Evolutionary conservation across 2,888 invertebrate genomes (phyloP), one percentile per base, ranked within the genome.

Genomic region (Xestia c-nigrum): DNA sequence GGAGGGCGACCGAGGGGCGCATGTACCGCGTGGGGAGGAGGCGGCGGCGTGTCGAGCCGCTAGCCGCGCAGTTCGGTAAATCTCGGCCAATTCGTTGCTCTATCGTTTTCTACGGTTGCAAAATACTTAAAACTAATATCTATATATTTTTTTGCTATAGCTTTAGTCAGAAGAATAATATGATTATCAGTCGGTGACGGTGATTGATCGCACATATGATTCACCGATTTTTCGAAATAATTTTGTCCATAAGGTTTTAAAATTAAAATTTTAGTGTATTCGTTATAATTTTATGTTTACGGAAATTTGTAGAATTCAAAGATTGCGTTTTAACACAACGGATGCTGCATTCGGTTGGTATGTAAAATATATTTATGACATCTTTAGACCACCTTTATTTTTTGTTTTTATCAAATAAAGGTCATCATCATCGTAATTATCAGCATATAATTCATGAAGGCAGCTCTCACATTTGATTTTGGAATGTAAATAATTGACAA

Each of bases 401-500:
- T 50, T 67, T 38, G 38, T 38, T 67, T 67, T 67, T 21, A 38
- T 40, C 52, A 52, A 68, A 68, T 68, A 68, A 16, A 52, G 16
- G 38, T 68, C 68, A 74, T 46, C 52, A 74, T 74, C 69, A 31
- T 78, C 73, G 52, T 69, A 78, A 68, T 67, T 78, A 59, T 77
- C 61, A 65, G 73, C 65, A 59, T 70, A 63, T 69, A 63, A 59
- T 72, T 61, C 47, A 46, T 72, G n/a, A 10, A 40, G 52, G n/a
- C 52, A 74, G 40, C 57, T 72, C 47, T 74, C 71, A 68, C 73
- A 80, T 77, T 80, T 76, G 19, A 74, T 71, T 50, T 68, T 63
- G 57, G 61, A 50, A 43, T 63, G 31, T 68, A 77, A 59, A 71
- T 55, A 57, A 50, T 61, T 46, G 14, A 81, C 75, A 14, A 82